phyloP scores from a whole-genome alignment of 2,797 vertebrate species.

The Decapterus maruadsi region DNA sequence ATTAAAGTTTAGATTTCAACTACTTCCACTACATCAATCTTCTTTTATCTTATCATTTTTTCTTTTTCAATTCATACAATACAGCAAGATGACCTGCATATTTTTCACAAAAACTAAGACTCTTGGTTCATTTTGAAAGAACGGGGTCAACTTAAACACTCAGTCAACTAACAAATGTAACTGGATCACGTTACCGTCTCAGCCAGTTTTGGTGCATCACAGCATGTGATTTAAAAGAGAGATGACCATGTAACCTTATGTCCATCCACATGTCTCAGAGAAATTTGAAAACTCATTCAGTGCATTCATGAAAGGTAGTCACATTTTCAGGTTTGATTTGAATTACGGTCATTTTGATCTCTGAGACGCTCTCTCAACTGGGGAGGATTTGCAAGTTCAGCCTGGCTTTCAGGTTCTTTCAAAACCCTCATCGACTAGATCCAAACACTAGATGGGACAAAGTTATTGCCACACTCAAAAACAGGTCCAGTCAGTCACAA shows the following conservation, averaged over 20 bases:
- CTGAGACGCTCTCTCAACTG: too few species aligned
- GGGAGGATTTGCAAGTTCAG: neutral
- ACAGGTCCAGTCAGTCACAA: neutral
- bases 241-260: neutral
- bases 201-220: neutral
- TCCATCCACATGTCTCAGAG: neutral
- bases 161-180: too few species aligned
- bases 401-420: neutral
- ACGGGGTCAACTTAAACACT: too few species aligned
- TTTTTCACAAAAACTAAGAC: too few species aligned
- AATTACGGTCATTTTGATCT: neutral
- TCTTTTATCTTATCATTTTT: too few species aligned
- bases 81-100: too few species aligned
- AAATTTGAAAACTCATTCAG: neutral
- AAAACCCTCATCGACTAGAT: neutral
- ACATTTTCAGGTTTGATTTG: neutral
- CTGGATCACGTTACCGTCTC: too few species aligned
- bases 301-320: neutral
- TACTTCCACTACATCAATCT: too few species aligned
- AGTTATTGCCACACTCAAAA: neutral
- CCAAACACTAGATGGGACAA: too few species aligned
- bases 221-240: neutral
- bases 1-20: too few species aligned
- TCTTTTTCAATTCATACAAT: too few species aligned
- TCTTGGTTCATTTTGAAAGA: too few species aligned